Conservation (phyloP, 2,888 invertebrate genomes). For the Pandemis cinnamomeana region DNA sequence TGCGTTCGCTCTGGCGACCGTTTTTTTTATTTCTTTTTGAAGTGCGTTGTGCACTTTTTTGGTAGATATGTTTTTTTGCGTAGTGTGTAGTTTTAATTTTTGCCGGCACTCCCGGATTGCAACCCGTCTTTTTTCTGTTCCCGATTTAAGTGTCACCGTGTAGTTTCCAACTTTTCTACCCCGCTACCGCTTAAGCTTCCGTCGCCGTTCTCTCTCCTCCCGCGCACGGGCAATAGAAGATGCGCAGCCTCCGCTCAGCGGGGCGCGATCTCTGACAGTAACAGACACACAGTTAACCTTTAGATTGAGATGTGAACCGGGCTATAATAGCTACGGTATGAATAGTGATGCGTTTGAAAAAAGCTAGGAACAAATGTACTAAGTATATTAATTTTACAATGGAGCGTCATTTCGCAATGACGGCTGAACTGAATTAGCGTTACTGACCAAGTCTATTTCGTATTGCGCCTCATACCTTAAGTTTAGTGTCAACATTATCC, state of each 20-base stretch:
- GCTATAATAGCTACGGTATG: conserved; percentile 71
- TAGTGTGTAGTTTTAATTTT: too few species aligned
- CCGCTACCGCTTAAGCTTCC: conserved; percentile 1
- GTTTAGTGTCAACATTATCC: too few species aligned
- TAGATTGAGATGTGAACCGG: conserved; percentile 82
- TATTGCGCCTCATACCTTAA: too few species aligned
- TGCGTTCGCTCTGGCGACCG: too few species aligned
- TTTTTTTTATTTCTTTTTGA: too few species aligned
- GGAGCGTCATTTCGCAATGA: not conserved
- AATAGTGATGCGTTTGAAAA: conserved; percentile 53
- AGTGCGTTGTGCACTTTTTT: too few species aligned
- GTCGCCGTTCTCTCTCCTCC: conserved; percentile 25
- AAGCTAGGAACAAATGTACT: conserved; percentile 18
- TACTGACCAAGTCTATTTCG: too few species aligned
- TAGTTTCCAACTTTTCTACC: not conserved
- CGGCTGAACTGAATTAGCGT: not conserved
- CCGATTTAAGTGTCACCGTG: too few species aligned
- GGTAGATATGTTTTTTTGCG: too few species aligned
- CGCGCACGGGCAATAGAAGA: conserved; percentile 45
- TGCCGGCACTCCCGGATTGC: too few species aligned
- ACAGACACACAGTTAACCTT: conserved; percentile 83
- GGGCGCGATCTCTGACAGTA: conserved; percentile 81
- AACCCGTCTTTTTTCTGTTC: too few species aligned
- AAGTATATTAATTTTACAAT: conserved; percentile 1
- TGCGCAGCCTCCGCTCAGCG: conserved; percentile 74